Evolutionary conservation across 2,888 invertebrate genomes (phyloP).

Genomic region (Zaprionus obscuricornis): DNA sequence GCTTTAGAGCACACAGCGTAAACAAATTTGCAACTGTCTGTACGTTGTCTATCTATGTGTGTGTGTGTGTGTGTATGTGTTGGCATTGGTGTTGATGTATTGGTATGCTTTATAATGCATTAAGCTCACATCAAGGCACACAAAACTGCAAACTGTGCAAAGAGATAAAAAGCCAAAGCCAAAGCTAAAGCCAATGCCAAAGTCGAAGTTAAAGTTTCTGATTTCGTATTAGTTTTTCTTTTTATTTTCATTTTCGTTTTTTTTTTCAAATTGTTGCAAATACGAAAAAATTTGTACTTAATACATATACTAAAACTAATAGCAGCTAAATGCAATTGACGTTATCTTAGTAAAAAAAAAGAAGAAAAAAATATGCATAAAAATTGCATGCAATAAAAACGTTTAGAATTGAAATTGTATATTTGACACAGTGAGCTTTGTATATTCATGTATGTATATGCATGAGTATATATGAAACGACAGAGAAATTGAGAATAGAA

Average conservation of each 20-base stretch:
- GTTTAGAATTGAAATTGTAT: slow-evolving; percentile 30
- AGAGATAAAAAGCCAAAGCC: slow-evolving; percentile 9
- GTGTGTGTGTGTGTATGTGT: neutral
- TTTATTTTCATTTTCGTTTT: no score
- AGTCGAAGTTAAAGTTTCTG: neutral
- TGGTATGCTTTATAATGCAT: slow-evolving; percentile 38
- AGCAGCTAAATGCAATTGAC: slow-evolving; percentile 20
- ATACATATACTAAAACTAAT: neutral
- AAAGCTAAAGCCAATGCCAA: no score
- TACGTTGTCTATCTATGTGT: neutral
- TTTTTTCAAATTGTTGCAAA: no score
- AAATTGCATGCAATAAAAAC: slow-evolving; percentile 46
- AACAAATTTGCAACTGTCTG: neutral
- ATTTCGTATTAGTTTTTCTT: neutral
- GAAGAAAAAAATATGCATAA: slow-evolving; percentile 6
- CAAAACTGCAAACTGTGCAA: slow-evolving; percentile 14
- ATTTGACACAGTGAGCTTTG: slow-evolving; percentile 17
- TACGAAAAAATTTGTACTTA: neutral
- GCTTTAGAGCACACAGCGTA: no score
- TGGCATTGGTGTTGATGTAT: slow-evolving; percentile 17
- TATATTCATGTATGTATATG: no score
- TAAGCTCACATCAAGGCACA: slow-evolving; percentile 26
- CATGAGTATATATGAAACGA: neutral
- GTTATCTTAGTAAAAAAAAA: slow-evolving; percentile 41
- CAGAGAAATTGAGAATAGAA: slow-evolving; percentile 12